phyloP scores from a whole-genome alignment of 1,140 invertebrate genomes.

The Stenopsyche tienmushanensis region DNA sequence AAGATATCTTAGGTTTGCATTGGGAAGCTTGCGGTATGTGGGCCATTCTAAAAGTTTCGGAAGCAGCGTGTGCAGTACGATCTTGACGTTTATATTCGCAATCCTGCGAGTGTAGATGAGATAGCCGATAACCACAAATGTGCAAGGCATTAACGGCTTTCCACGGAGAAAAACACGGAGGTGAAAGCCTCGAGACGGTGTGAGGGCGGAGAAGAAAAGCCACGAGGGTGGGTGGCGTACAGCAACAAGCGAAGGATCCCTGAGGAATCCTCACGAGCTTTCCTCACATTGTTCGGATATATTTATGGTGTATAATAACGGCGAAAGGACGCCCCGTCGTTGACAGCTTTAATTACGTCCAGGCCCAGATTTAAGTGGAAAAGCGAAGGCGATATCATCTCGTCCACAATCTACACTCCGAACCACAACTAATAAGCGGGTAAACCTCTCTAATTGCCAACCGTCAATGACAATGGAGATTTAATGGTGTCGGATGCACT shows the following conservation, averaged over 20 bases:
- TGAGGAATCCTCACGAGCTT: background rate
- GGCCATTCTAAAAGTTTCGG: no score
- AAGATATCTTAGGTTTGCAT: no score
- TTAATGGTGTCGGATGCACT: no score
- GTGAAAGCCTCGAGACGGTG: background rate
- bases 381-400: no score
- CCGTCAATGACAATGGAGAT: no score
- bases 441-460: no score
- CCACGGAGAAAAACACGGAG: background rate
- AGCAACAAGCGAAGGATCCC: background rate
- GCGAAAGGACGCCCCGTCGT: background rate
- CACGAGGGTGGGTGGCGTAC: background rate
- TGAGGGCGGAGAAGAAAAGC: conserved; percentile 1
- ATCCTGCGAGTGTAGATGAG: background rate
- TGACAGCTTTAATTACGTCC: background rate
- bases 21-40: no score
- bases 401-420: no score
- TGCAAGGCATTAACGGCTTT: conserved; percentile 9
- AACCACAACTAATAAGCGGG: no score
- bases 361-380: no score
- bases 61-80: no score
- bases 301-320: conserved; percentile 19
- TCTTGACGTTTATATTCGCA: background rate
- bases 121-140: conserved; percentile 11
- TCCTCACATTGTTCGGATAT: background rate